These are phyloP conservation scores for Sebastes cheni DNA, from an alignment of 2,797 vertebrate species.

Conservation along the genomic window DNA sequence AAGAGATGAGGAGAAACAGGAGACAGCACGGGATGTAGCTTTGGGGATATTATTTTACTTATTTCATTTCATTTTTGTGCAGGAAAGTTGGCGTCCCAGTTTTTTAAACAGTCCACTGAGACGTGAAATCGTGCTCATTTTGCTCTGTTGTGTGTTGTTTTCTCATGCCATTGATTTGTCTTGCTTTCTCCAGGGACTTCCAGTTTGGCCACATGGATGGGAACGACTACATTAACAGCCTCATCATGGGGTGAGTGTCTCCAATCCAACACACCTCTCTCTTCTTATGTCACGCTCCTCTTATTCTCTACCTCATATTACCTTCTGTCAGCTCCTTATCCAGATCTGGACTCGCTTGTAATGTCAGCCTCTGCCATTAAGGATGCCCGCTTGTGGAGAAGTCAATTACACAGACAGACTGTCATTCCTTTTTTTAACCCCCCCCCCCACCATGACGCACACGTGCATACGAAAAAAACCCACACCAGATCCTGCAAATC, in stretches of 20 bases:
- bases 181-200: conserved; percentile 81
- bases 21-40: conserved; percentile 30
- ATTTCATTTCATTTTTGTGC: conserved; percentile 12
- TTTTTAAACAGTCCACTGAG: conserved; percentile 17
- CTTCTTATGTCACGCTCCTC: conserved; percentile 20
- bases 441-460: not conserved
- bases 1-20: conserved; percentile 40
- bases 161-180: conserved; percentile 40
- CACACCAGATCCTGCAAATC: conserved; percentile 9
- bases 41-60: conserved; percentile 3
- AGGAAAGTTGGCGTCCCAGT: conserved; percentile 19
- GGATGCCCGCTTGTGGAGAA: conserved; percentile 58
- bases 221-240: conserved; percentile 96
- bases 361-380: conserved; percentile 62
- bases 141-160: not conserved
- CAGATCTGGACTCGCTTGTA: conserved; percentile 38
- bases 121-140: not conserved
- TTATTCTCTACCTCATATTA: conserved; percentile 44
- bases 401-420: conserved; percentile 66
- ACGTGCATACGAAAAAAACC: not conserved
- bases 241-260: conserved; percentile 97
- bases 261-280: conserved; percentile 18
- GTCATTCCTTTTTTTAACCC: conserved; percentile 49
- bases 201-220: conserved; percentile 99
- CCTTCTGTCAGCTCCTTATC: conserved; percentile 56